phyloP scores from a whole-genome alignment of 2,888 invertebrate genomes.

The Phyllotreta striolata region DNA sequence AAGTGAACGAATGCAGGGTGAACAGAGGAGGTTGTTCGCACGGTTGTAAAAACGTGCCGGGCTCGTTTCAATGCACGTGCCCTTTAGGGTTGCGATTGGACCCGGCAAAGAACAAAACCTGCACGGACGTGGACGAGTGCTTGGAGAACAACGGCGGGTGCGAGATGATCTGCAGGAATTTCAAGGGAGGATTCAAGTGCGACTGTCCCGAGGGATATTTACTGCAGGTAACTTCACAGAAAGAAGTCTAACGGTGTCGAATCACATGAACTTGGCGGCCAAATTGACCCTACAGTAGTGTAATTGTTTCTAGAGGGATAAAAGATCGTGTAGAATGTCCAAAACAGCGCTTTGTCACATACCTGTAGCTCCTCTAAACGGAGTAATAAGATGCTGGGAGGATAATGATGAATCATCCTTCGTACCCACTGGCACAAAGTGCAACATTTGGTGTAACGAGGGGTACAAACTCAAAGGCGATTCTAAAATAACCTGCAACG shows the following conservation, averaged over 20 bases:
- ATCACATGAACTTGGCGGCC: too few relatives aligned
- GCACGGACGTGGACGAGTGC: conserved; percentile 61
- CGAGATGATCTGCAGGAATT: conserved; percentile 63
- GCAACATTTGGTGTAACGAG: conserved; percentile 63
- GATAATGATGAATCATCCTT: conserved; percentile 41
- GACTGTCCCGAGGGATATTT: conserved; percentile 61
- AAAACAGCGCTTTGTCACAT: conserved; percentile 47
- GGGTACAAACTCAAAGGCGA: conserved; percentile 67
- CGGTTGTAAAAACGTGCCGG: conserved; percentile 66
- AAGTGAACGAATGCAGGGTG: conserved; percentile 67
- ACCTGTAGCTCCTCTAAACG: conserved; percentile 49
- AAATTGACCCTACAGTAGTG: too few relatives aligned
- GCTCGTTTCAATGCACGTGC: conserved; percentile 64
- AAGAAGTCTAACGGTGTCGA: too few relatives aligned
- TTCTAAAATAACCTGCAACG: conserved; percentile 63
- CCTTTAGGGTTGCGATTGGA: conserved; percentile 60
- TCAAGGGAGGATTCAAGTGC: conserved; percentile 63
- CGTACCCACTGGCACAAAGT: conserved; percentile 59
- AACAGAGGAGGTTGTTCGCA: conserved; percentile 72
- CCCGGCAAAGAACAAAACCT: conserved; percentile 52
- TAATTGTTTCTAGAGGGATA: conserved; percentile 34
- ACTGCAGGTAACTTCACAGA: conserved; percentile 47
- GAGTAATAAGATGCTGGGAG: conserved; percentile 50
- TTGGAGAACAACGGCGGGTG: conserved; percentile 58
- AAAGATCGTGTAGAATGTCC: conserved; percentile 45